Base-by-base conservation (phyloP, 2,888 invertebrate genomes). In the Perizoma affinitatum region DNA sequence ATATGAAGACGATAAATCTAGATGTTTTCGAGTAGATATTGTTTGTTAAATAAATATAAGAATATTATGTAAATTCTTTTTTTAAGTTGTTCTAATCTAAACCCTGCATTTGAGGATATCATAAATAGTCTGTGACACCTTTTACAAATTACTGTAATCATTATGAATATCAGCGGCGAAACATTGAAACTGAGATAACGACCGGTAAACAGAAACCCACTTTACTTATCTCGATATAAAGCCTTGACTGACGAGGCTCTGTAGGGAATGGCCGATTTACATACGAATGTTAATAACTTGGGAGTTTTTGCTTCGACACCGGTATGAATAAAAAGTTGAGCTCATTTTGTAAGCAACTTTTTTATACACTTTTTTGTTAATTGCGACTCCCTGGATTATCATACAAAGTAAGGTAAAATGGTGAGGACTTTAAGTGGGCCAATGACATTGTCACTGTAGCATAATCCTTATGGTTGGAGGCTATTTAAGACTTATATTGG, bases 261-360 rank as follows among this genome's bases (percentile, higher is more conserved):
- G 75, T 73, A 71, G 80, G 81, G 80, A 82, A 80, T 74, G 77
- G 80, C 84, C 83, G 81, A 89, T 88, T 90, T 87, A 84, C 89
- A 90, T 90, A 87, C 86, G 79, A 89, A 89, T 88, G 85, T 83
- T 87, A 83, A 88, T 88, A 88, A 86, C 86, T 86, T 83, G 83
- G 82, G 34, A 56, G 62, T 58, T 58, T n/a, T 60, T 53, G 58
- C 58, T 49, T 48, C 55, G 47, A 60, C 63, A 63, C 58, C 58
- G 63, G 63, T 58, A 53, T 55, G 58, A 55, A 63, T 63, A 58
- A 58, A 61, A 63, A 58, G 45, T 52, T 49, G 38, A 42, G 47
- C 54, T 55, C 48, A 63, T 59, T 63, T 63, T 48, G 62, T 55
- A 36, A 10, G 38, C 41, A 5, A 38, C 10, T 43, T 42, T 54